A percentile compares a stretch with the other conserved stretches of the same genome.
Conservation (phyloP, 1,140 invertebrate species). For the Anastrepha ludens region DNA sequence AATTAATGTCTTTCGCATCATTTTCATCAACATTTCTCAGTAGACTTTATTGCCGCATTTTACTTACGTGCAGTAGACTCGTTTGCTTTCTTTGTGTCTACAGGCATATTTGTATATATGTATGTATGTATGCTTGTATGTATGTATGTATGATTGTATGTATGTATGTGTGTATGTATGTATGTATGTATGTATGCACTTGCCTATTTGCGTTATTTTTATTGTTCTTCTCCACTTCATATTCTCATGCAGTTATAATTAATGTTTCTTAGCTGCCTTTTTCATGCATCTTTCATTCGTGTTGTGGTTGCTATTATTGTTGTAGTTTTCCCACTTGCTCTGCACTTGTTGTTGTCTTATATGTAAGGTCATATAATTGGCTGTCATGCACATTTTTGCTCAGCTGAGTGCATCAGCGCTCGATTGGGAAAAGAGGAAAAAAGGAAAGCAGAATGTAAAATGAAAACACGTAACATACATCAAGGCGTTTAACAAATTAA, state of each 20-base stretch:
- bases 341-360: background rate
- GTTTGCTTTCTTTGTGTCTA: background rate
- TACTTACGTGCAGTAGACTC: background rate
- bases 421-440: background rate
- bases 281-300: background rate
- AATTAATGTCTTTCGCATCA: background rate
- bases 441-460: too few relatives aligned
- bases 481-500: constrained; percentile 34
- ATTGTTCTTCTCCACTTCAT: background rate
- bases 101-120: background rate
- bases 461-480: background rate
- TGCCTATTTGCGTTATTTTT: background rate
- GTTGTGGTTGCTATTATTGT: constrained; percentile 19
- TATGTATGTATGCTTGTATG: too few relatives aligned
- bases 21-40: constrained; percentile 9
- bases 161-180: too few relatives aligned
- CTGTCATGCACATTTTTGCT: background rate
- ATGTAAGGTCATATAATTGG: constrained; percentile 37
- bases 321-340: background rate
- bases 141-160: too few relatives aligned
- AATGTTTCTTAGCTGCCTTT: background rate
- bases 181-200: background rate
- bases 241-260: constrained; percentile 46
- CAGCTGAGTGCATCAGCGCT: constrained; percentile 14
- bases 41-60: constrained; percentile 3